Evolutionary conservation across 2,113 vertebrate species (phyloP).

Genomic region (Psettodes erumei): DNA sequence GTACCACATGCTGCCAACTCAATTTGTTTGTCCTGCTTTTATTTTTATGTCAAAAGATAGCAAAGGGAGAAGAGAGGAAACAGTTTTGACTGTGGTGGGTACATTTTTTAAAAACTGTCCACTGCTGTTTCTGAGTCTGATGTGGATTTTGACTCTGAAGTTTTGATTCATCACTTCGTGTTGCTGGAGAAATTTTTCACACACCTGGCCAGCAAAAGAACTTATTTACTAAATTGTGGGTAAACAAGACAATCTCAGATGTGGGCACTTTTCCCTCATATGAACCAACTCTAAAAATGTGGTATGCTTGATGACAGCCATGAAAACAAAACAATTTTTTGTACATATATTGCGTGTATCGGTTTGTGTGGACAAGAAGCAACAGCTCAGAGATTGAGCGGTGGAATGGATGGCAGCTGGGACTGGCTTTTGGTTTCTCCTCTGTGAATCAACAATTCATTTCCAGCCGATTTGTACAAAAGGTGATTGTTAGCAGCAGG

Average conservation of each 20-base stretch:
- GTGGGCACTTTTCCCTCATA: background rate
- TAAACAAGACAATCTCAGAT: slow-evolving; percentile 32
- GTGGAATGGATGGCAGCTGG: slow-evolving; percentile 45
- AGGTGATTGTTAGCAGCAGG: slow-evolving; percentile 72
- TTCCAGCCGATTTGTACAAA: slow-evolving; percentile 70
- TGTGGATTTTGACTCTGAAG: slow-evolving; percentile 11
- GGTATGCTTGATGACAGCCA: background rate
- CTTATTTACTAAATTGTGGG: slow-evolving; percentile 13
- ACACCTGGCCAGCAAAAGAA: background rate
- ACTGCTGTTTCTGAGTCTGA: background rate
- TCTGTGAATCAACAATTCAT: slow-evolving; percentile 72
- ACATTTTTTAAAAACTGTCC: background rate
- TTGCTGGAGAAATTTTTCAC: slow-evolving; percentile 6
- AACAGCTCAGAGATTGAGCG: background rate
- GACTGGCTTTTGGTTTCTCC: slow-evolving; percentile 31
- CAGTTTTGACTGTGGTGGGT: background rate
- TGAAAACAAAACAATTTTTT: background rate
- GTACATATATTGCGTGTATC: background rate
- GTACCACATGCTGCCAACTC: background rate
- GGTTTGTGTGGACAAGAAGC: slow-evolving; percentile 1
- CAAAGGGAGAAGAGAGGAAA: background rate
- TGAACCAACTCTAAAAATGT: background rate
- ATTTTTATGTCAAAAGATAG: background rate
- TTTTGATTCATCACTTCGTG: slow-evolving; percentile 32
- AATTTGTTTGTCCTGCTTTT: background rate